Base-by-base conservation (phyloP, 2,888 invertebrate genomes). In the Minunthozetes semirufus region DNA sequence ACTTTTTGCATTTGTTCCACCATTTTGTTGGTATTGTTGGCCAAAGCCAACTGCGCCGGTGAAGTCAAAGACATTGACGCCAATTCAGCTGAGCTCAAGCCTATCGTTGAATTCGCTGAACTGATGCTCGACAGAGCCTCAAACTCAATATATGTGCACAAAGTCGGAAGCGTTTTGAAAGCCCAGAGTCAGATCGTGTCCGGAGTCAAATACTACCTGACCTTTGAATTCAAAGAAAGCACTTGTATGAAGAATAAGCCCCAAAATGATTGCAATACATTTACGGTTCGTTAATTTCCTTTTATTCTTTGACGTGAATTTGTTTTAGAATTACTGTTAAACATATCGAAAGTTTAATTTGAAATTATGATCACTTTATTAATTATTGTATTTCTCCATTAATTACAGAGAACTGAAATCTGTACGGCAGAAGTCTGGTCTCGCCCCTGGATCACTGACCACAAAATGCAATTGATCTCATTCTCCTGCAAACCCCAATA, bases 131-230 rank as follows among this genome's bases (percentile, higher is more conserved):
- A 63, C 27, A 63, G 19, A 33, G 29, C 63, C n/a, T 33, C 50
- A 6, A 56, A 68, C 48, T 74, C 74, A 27, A 17, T 53, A n/a
- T 70, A 53, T 15, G 19, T 25, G 22, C 74, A 74, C 42, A 50
- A 53, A 56, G 42, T 74, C 25, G 74, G 46, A 27, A 25, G 25
- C 11, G 38, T 74, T n/a, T 22, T 33, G 15, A 38, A 48, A 42
- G 74, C 74, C 5, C 70, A 74, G 22, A 50, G 48, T 25, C 74
- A 74, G 33, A 25, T 74, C 2, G 74, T 74, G 8, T 68, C 74
- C 70, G 74, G 74, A 29, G 19, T 48, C 33, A 74, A 70, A 46
- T 74, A 56, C 25, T 70, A 74, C 38, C 29, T 71, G 61, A 56
- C 4, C 17, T 61, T 74, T n/a, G 38, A 74, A 25, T 38, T 74